Evolutionary conservation across 2,888 invertebrate genomes (phyloP), one percentile per base, ranked within the genome.

Genomic region (Meteorus cinctellus): DNA sequence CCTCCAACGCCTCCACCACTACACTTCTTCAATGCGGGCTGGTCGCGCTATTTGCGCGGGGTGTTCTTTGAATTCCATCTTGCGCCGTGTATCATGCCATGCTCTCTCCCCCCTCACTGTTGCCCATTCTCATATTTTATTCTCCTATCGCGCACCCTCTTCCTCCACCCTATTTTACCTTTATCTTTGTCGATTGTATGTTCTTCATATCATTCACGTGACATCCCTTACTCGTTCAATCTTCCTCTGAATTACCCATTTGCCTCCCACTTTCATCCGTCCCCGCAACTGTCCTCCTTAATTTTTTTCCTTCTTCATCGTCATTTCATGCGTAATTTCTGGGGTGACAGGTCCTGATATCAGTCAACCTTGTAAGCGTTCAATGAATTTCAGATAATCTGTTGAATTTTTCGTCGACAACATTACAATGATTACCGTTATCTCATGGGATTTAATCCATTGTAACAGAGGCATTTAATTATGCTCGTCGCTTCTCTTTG

Each of bases 1-100:
- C 81, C 81, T 78, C 84, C 81, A 80, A 81, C 85, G 81, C 81
- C 83, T 78, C 81, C 79, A 79, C 81, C 81, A 74, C 55, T 19
- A 55, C 55, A 55, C 70, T 79, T 72, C 67, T 72, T 72, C 72
- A 51, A 63, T 72, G 63, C 72, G 63, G 72, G 41, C 72, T 45
- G 66, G 71, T 63, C 69, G 51, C 67, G 71, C 68, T 69, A 70
- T 72, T 67, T 65, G 36, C 74, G 75, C 77, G 76, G 82, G 81
- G 80, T 79, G 78, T 72, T 81, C 77, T 75, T 78, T 77, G 80
- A 81, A 83, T 81, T 72, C 63, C 71, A 63, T 24, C 63, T 27
- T 69, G 62, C 29, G 36, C 36, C 34, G 19, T 19, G 19, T 55
- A 19, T 41, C 41, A 10, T 19, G n/a, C 19, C 8, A 19, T 55